Conservation (phyloP, 2,888 invertebrate genomes). For the Oligia latruncula region DNA sequence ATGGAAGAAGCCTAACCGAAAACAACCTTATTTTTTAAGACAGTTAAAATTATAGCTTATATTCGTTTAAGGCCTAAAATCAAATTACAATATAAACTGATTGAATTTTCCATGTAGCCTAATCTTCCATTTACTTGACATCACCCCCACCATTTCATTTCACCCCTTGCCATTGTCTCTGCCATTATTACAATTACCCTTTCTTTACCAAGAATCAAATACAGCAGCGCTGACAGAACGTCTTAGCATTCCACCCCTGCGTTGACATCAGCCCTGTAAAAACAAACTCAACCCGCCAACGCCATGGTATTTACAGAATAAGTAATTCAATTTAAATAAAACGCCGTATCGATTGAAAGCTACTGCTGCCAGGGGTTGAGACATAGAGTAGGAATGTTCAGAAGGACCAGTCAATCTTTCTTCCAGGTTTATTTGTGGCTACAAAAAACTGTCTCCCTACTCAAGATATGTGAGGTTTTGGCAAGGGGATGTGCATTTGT, state of each 20-base stretch:
- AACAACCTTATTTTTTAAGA: background rate
- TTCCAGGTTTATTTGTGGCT: background rate
- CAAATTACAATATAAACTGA: background rate
- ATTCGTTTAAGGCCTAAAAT: background rate
- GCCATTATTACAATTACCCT: slow-evolving; percentile 11
- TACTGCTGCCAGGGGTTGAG: slow-evolving; percentile 24
- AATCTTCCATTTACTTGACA: slow-evolving; percentile 18
- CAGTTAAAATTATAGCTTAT: slow-evolving; percentile 1
- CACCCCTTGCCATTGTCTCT: background rate
- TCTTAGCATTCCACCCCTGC: slow-evolving; percentile 32
- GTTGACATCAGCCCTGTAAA: slow-evolving; percentile 22
- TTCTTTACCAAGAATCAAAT: slow-evolving; percentile 32
- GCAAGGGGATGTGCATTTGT: background rate
- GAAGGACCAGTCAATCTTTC: slow-evolving; percentile 18
- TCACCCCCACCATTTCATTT: background rate
- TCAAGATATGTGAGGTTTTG: background rate
- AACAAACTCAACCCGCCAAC: slow-evolving; percentile 41
- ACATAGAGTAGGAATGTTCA: slow-evolving; percentile 11
- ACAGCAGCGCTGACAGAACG: slow-evolving; percentile 25
- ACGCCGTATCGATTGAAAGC: slow-evolving; percentile 57
- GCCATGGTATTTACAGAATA: slow-evolving; percentile 48
- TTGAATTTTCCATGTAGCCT: background rate
- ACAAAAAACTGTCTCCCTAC: background rate
- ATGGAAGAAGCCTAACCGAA: background rate
- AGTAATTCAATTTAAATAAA: slow-evolving; percentile 64